Conservation (phyloP, 2,888 invertebrate genomes). For the Lottia scabra region DNA sequence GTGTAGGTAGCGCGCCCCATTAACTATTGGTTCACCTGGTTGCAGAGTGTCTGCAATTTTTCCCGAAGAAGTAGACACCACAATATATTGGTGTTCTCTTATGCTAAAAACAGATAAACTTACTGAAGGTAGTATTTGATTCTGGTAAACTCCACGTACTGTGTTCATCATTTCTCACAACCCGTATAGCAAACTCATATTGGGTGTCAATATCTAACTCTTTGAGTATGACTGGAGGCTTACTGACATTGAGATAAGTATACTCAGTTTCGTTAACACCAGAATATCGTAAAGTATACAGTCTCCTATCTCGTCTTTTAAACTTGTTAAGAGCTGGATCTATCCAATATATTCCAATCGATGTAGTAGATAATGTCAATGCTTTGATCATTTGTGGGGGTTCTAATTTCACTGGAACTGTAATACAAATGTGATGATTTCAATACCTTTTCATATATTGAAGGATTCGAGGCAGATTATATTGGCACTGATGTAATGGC, state of each 20-base stretch:
- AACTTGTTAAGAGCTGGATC: constrained; percentile 18
- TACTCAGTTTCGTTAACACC: neutral
- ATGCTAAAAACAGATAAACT: too few relatives aligned
- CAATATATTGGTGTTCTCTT: too few relatives aligned
- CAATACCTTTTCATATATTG: too few relatives aligned
- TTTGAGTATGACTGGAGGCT: constrained; percentile 6
- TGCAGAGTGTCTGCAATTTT: too few relatives aligned
- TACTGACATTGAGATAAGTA: neutral
- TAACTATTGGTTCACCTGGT: too few relatives aligned
- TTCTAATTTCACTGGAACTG: neutral
- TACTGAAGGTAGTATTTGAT: constrained; percentile 27
- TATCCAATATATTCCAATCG: constrained; percentile 25
- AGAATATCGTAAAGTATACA: constrained; percentile 13
- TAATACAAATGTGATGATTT: neutral
- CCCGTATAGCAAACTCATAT: constrained; percentile 31
- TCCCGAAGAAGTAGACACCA: too few relatives aligned
- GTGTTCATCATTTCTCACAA: constrained; percentile 18
- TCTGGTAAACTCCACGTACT: constrained; percentile 33
- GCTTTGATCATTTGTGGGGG: constrained; percentile 11
- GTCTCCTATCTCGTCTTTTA: constrained; percentile 11
- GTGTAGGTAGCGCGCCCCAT: too few relatives aligned
- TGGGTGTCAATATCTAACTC: constrained; percentile 24
- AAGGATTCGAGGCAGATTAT: too few relatives aligned
- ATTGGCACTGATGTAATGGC: too few relatives aligned
- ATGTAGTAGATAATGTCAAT: constrained; percentile 17